Evolutionary conservation across 1,140 invertebrate genomes (phyloP), one percentile per base, ranked within the genome.

Genomic region (Trichoplusia ni): DNA sequence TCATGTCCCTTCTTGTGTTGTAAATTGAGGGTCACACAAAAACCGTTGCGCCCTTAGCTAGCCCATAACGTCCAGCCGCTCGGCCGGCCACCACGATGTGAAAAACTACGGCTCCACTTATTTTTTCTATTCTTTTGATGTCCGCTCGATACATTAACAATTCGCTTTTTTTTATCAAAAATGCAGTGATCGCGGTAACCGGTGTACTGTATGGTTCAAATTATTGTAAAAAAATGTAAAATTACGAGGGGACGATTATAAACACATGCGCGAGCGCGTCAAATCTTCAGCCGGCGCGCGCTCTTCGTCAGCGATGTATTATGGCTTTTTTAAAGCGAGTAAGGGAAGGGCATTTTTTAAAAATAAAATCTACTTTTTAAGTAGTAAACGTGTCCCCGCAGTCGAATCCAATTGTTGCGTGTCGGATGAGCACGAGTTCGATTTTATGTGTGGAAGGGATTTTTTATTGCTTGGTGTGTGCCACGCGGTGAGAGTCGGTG

Each of bases 11-110:
- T 80, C 79, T 82, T 84, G 73, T 81, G 73, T 87, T 82, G 82
- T 85, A 90, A 90, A 88, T 86, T 84, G 77, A 73, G 86, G 87
- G 86, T 86, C 84, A 88, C 79, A 86, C 83, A 89, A 90, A 90
- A 90, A 90, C 87, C 87, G 87, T 90, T 90, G 81, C 73, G 77
- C 81, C 77, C 78, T 75, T 73, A 80, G 71, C 68, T 71, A 67
- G 71, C 74, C 81, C 81, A 84, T 90, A 90, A 89, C 76, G 84
- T 90, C 86, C 87, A 90, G 83, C 77, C 81, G 77, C 65, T 75
- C 71, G 77, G 63, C 59, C 74, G 75, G 58, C 65, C 73, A 67
- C 67, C 72, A 73, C 76, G 73, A 71, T 73, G 74, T 80, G 78
- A 82, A 85, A 87, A 84, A 82, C 70, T 77, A 63, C 68, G 73